Base-by-base conservation (phyloP, 2,888 invertebrate species). In the Pilophorus perplexus region DNA sequence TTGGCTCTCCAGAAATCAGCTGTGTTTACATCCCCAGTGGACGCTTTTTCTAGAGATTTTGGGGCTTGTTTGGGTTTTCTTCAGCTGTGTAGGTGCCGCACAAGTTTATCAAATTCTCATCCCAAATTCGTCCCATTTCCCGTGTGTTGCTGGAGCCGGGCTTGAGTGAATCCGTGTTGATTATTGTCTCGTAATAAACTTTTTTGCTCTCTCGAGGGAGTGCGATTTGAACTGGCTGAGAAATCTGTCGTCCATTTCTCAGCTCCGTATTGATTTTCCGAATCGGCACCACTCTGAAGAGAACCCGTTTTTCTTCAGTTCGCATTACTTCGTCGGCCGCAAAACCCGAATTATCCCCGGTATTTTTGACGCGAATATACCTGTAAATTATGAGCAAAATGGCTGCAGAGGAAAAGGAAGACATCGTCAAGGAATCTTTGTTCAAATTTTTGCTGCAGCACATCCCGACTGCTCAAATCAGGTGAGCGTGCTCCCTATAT, bases 391-490 rank as follows among this genome's bases (percentile, higher is more conserved):
- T 66, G 66, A 66, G 37, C 38, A 59, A 57, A 59, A 54, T 67
- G 38, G 59, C 65, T 5, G 65, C 59, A 14, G 69, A 67, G 42
- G 84, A 85, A 72, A 85, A 87, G 74, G 85, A 87, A 76, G 83
- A 83, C 54, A 80, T 87, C 73, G 89, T 93, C 52, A 90, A 90
- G 78, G 87, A 88, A 75, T 88, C 90, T 73, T 81, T 93, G 71
- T 87, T 89, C 78, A 84, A 86, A 74, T 92, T 93, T 77, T 86
- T 92, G 33, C 85, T 85, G 74, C 84, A 84, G 72, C 86, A 90
- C 76, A 85, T 90, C 72, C 89, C 90, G n/a, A 83, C 84, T 66
- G 90, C 90, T 33, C 86, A 91, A 78, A 77, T 91, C 72, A 86
- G 79, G 80, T 80, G 74, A 74, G 60, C 33, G 10, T n/a, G n/a